Base-by-base conservation (phyloP, 2,888 invertebrate genomes). In the Torymus tubicola region DNA sequence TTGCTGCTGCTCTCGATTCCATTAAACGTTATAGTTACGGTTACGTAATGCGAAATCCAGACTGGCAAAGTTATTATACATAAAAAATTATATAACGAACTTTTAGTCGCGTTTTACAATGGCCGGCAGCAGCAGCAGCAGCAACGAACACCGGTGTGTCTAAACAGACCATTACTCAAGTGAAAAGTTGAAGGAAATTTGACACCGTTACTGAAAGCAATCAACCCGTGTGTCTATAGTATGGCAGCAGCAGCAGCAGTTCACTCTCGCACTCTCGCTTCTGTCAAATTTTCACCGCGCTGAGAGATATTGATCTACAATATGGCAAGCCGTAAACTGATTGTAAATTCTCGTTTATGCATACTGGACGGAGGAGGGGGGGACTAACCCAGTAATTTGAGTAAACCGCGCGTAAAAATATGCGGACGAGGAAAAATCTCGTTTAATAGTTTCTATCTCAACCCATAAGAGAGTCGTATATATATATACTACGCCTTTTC, bases 161-260 rank as follows among this genome's bases (percentile, higher is more conserved):
- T 64, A 31, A 64, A 57, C 73, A 68, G 68, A 60, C 52, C 68
- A 68, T 75, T 75, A 68, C 75, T 61, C 60, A 16, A 60, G 64
- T 73, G 73, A 73, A 63, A 72, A 72, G 63, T 18, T 63, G 63
- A 63, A 67, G 60, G 75, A 75, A 60, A 75, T 75, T 75, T 75
- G 75, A 75, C 67, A 75, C 75, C 75, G 68, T 65, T 65, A 57
- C 42, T 42, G 58, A 31, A 63, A 58, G 65, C 74, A 74, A 74
- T 74, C 50, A 74, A 18, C 16, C 67, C 21, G 21, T 21, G 21
- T 21, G 13, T 0, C 21, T 11, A 21, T 21, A 21, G 42, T 8
- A 42, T 42, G 42, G 42, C 42, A 42, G 42, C 42, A 21, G 21
- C 8, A 8, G 42, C 42, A 42, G 42, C 42, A 21, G 21, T 8